Conservation (phyloP, 2,888 invertebrate species). For the Aleiodes leptofemur region DNA sequence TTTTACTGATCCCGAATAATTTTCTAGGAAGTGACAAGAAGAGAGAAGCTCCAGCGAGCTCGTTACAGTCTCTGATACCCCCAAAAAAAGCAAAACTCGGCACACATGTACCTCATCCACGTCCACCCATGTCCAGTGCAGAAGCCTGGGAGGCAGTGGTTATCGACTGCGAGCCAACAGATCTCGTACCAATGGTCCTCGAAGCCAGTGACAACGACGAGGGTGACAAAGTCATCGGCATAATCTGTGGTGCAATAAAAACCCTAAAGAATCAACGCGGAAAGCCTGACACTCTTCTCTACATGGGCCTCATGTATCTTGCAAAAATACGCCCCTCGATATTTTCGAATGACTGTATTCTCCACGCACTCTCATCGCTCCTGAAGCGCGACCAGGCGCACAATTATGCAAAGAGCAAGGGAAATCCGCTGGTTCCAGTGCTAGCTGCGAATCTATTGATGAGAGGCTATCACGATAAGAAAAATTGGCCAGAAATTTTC, state of each 20-base stretch:
- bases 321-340: constrained; percentile 87
- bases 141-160: constrained; percentile 86
- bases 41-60: constrained; percentile 80
- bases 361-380: constrained; percentile 87
- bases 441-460: constrained; percentile 90
- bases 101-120: constrained; percentile 67
- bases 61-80: constrained; percentile 77
- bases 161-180: constrained; percentile 87
- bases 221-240: constrained; percentile 85
- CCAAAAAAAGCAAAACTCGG: constrained; percentile 79
- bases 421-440: constrained; percentile 87
- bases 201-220: constrained; percentile 87
- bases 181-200: constrained; percentile 85
- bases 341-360: constrained; percentile 85
- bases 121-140: constrained; percentile 73
- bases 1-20: constrained; percentile 47
- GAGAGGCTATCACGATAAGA: constrained; percentile 87
- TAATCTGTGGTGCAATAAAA: constrained; percentile 93
- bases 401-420: constrained; percentile 86
- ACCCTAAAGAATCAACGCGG: constrained; percentile 85
- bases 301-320: constrained; percentile 86
- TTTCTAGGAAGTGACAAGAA: constrained; percentile 81
- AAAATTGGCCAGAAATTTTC: constrained; percentile 94
- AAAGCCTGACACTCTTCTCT: constrained; percentile 87
- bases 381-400: constrained; percentile 85